These are phyloP conservation scores for Aphelocoma californica DNA, from an alignment of 2,797 vertebrate genomes.

Conservation along the genomic window DNA sequence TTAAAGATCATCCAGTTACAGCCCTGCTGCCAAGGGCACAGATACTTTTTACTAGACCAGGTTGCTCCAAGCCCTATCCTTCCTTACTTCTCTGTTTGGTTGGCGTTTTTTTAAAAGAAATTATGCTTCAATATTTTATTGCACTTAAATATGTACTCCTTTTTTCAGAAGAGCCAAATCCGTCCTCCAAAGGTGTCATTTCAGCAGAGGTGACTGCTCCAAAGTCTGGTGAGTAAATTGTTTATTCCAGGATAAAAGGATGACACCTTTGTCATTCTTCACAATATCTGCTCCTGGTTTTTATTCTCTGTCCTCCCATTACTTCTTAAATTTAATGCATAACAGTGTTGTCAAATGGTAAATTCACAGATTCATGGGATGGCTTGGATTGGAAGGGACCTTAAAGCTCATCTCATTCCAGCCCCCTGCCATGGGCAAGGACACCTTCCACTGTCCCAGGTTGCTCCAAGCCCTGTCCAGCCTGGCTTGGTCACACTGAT, in stretches of 20 bases:
- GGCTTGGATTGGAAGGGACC: background rate
- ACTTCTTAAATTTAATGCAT: background rate
- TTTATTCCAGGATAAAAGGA: background rate
- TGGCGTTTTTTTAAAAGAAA: background rate
- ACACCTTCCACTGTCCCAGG: background rate
- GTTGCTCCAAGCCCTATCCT: background rate
- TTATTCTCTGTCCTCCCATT: background rate
- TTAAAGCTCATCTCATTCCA: background rate
- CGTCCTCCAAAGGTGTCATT: constrained; percentile 73
- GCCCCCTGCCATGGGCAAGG: background rate
- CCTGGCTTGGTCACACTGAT: background rate
- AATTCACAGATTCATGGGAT: background rate
- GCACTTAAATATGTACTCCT: background rate
- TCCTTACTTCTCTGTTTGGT: background rate
- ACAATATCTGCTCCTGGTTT: background rate
- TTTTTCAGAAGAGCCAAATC: constrained; percentile 76
- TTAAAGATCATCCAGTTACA: background rate
- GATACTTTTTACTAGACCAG: background rate
- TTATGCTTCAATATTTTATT: background rate
- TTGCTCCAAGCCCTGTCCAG: rapidly evolving
- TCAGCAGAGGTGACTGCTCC: constrained; percentile 69
- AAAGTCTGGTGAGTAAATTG: constrained; percentile 78
- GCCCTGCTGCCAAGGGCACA: background rate
- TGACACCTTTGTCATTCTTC: background rate
- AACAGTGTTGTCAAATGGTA: background rate